A percentile compares a stretch with the other conserved stretches of the same genome.
Evolutionary conservation across 2,113 vertebrate species (phyloP).

Genomic region (Pituophis catenifer): DNA sequence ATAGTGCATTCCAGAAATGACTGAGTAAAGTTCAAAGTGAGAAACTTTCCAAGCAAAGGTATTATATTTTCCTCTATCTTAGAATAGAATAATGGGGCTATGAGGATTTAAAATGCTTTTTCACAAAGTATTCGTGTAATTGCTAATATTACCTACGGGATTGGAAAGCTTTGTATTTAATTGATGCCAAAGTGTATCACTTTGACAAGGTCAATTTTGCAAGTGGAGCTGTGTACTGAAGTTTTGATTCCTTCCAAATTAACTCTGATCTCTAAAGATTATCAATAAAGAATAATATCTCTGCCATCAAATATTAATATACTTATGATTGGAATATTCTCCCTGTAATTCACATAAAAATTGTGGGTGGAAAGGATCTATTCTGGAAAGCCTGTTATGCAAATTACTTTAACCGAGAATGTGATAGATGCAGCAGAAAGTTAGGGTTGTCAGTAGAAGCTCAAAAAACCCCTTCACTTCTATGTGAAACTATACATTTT

Average conservation of each 20-base stretch:
- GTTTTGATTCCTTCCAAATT: constrained; percentile 67
- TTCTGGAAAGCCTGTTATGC: neutral
- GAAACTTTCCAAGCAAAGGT: constrained; percentile 65
- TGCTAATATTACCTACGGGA: constrained; percentile 72
- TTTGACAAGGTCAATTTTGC: constrained; percentile 74
- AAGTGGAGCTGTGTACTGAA: constrained; percentile 56
- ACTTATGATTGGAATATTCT: constrained; percentile 61
- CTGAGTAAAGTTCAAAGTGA: constrained; percentile 72
- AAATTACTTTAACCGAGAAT: neutral
- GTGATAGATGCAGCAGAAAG: neutral
- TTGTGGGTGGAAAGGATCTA: constrained; percentile 54
- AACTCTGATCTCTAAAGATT: constrained; percentile 68
- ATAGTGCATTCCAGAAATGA: constrained; percentile 70
- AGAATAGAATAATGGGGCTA: constrained; percentile 58
- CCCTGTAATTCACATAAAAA: constrained; percentile 63
- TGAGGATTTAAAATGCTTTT: constrained; percentile 65
- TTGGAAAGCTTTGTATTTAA: constrained; percentile 71
- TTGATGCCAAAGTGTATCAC: constrained; percentile 64
- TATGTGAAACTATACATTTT: neutral
- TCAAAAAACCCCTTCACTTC: neutral
- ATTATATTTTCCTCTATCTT: constrained; percentile 55
- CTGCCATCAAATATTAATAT: constrained; percentile 64
- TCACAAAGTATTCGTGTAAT: constrained; percentile 71
- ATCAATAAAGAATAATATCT: constrained; percentile 66
- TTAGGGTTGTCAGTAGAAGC: neutral